Conservation (phyloP, 1,140 invertebrate species). For the Lepidurus couesii region DNA sequence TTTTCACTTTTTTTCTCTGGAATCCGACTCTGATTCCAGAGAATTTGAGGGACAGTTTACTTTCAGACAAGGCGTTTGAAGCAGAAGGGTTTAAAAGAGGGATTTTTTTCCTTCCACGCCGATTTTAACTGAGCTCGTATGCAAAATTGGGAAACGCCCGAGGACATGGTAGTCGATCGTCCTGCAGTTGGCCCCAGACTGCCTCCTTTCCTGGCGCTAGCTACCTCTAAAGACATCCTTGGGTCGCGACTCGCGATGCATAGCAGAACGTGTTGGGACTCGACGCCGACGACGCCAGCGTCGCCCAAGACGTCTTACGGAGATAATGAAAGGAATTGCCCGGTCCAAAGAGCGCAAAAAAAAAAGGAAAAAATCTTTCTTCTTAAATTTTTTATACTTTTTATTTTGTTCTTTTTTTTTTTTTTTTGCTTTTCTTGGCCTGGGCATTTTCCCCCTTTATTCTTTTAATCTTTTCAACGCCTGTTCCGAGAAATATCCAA, state of each 20-base stretch:
- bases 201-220: not conserved
- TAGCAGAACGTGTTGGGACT: not conserved
- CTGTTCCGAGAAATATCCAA: not conserved
- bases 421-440: not conserved
- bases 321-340: not conserved
- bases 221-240: not conserved
- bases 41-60: no score
- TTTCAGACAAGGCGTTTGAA: no score
- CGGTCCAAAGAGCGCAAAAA: not conserved
- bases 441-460: not conserved
- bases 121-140: no score
- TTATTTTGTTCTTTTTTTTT: not conserved
- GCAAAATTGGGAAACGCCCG: no score
- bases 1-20: not conserved
- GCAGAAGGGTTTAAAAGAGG: no score
- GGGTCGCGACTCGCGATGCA: not conserved
- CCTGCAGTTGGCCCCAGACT: slow-evolving; percentile 20
- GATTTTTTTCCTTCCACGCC: no score
- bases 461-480: not conserved
- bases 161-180: not conserved
- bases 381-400: not conserved
- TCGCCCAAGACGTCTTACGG: not conserved
- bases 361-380: not conserved
- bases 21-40: not conserved
- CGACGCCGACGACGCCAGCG: slow-evolving; percentile 1